Percentiles rank a stretch among this genome's conserved stretches.
Evolutionary conservation across 2,888 invertebrate species (phyloP).

Genomic region (Hyposoter didymator): DNA sequence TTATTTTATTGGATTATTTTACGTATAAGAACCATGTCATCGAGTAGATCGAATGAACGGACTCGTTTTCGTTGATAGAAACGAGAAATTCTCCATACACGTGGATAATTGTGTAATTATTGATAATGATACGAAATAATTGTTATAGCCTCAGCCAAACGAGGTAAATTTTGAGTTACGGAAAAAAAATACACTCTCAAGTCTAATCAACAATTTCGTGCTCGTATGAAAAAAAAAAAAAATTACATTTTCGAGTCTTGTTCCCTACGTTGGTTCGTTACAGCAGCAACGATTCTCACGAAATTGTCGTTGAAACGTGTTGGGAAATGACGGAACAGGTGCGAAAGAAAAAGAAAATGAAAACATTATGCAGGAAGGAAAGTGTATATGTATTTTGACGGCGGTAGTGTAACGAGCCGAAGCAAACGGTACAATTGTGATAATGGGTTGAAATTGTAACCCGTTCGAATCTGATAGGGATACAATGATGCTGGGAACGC

Average conservation of each 20-base stretch:
- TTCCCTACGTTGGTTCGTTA: background rate
- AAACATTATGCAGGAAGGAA: background rate
- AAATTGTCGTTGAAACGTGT: background rate
- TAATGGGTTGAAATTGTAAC: conserved; percentile 67
- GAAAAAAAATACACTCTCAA: background rate
- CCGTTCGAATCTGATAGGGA: conserved; percentile 62
- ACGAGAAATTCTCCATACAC: background rate
- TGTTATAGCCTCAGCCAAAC: background rate
- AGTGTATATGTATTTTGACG: background rate
- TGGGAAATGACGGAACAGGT: background rate
- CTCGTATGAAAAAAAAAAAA: too few species aligned
- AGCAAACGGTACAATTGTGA: conserved; percentile 56
- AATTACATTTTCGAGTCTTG: background rate
- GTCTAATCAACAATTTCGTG: background rate
- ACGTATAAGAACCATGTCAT: background rate
- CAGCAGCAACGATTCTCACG: background rate
- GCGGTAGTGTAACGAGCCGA: conserved; percentile 31
- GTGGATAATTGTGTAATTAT: background rate
- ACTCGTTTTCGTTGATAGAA: background rate
- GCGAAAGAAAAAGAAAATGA: background rate
- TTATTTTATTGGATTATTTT: background rate
- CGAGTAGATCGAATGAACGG: background rate
- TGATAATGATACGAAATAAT: background rate
- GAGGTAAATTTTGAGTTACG: background rate
- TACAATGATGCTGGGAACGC: conserved; percentile 58